Evolutionary conservation across 2,113 vertebrate species (phyloP).

Genomic region (Mola mola): DNA sequence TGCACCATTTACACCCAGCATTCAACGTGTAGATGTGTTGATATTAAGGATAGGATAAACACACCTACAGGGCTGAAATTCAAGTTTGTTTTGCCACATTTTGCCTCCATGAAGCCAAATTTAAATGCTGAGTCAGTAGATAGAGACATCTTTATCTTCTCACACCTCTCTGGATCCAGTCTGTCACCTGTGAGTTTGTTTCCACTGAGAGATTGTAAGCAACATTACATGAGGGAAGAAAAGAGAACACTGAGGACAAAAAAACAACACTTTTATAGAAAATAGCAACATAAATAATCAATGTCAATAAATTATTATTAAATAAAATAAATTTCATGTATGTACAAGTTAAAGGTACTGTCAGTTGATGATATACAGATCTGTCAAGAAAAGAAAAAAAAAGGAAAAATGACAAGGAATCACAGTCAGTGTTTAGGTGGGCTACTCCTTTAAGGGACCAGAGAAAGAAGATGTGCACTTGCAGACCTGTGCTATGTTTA

Average conservation of each 20-base stretch:
- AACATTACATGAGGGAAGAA: slow-evolving; percentile 22
- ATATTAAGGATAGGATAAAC: slow-evolving; percentile 20
- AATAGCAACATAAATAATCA: slow-evolving; percentile 56
- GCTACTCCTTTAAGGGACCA: no score
- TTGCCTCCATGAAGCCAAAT: no score
- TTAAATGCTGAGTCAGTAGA: background rate
- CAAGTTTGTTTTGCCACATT: background rate
- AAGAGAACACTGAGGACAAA: slow-evolving; percentile 38
- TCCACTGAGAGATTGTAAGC: slow-evolving; percentile 33
- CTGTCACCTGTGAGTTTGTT: background rate
- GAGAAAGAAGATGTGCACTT: no score
- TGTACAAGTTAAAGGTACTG: slow-evolving; percentile 74
- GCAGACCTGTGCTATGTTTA: no score
- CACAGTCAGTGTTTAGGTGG: background rate
- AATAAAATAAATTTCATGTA: slow-evolving; percentile 77
- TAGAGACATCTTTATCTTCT: background rate
- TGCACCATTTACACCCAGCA: slow-evolving; percentile 27
- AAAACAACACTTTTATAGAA: slow-evolving; percentile 32
- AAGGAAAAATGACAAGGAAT: slow-evolving; percentile 2
- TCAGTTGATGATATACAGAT: slow-evolving; percentile 36
- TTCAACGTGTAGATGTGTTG: background rate
- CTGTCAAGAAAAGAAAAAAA: slow-evolving; percentile 29
- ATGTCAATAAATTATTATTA: slow-evolving; percentile 62
- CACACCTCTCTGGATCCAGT: background rate
- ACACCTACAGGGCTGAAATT: background rate